Base-by-base conservation (phyloP, 2,888 invertebrate species). In the Clepsis dumicolana region DNA sequence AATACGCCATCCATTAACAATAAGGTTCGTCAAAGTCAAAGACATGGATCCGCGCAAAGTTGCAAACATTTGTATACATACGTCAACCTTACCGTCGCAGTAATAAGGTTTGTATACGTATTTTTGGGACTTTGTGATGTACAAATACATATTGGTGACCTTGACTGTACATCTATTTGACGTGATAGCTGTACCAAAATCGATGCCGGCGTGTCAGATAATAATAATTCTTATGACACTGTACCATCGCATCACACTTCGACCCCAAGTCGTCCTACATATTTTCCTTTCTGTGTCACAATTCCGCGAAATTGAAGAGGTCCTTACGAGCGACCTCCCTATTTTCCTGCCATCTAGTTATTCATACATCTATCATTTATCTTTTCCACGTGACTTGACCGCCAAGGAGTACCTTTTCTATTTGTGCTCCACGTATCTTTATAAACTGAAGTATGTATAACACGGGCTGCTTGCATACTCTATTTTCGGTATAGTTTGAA, bases 331-430 rank as follows among this genome's bases (percentile, higher is more conserved):
- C 53, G 56, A 50, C 59, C 27, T 52, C 5, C 50, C 48, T 32
- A 54, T 53, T 64, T 60, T 54, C 53, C 41, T 25, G 18, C 60
- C 24, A 16, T 62, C 21, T 50, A 48, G 53, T 50, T 41, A 63
- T 53, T 27, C 52, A 38, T 64, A 64, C 48, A 60, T 65, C 35
- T 44, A 65, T 65, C 35, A 65, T 69, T 62, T 62, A 69, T 65
- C 69, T 62, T 63, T 57, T 24, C 62, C 62, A 50, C 54, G 38
- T 63, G 67, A 63, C 62, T 27, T 29, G 35, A 56, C 25, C 35
- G 48, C 21, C 44, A 25, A 66, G 61, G 50, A 18, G 27, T 7
- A 44, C 54, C 66, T 57, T 60, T 48, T 57, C 44, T 32, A 35
- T 66, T 65, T 66, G 54, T 54, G 41, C 44, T 12, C 38, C 2